Base-by-base conservation (phyloP, 2,113 vertebrate genomes). In the Pteruthius melanotis region DNA sequence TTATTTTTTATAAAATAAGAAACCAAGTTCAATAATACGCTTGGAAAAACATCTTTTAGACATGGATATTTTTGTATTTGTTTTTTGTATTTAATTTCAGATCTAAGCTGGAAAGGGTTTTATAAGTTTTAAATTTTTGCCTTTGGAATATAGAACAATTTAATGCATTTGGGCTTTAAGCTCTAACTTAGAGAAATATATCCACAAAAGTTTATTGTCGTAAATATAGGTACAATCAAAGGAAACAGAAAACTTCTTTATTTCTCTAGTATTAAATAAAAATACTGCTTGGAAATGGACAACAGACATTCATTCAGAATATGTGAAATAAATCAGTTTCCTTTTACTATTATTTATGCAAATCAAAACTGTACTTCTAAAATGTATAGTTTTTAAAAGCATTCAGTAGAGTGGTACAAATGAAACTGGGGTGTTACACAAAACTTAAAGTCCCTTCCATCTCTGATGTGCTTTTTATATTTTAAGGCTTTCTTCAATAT, bases 401-500 rank as follows among this genome's bases (percentile, higher is more conserved):
- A 50, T 59, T 83, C 22, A 47, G 23, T 74, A 52, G 37, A 45
- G 52, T 50, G 13, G 27, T 89, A 52, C 30, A 27, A 63, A 66
- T 87, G 27, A 63, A 89, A 72, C 10, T 5, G 17, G 14, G 26
- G 13, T 86, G 19, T 87, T 92, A 21, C 28, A 37, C 86, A 77
- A 74, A 57, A 18, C 40, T 71, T 83, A 0, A 54, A n/a, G 54
- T 94, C 45, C 66, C 65, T 86, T 13, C 87, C 27, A 28, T 37
- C 70, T 91, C 49, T 95, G 44, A 83, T 61, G 4, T 61, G 35
- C 60, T 82, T 94, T 94, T 97, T 94, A 30, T 93, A 26, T 94
- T 97, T 95, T 95, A 97, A 99, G 99, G 95, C 94, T 99, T 90
- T 98, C 98, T 74, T 98, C 98, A 80, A 97, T 99, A 88, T 50